These are phyloP conservation scores for Rhamnusium bicolor DNA, from an alignment of 2,888 invertebrate species.

Conservation along the genomic window DNA sequence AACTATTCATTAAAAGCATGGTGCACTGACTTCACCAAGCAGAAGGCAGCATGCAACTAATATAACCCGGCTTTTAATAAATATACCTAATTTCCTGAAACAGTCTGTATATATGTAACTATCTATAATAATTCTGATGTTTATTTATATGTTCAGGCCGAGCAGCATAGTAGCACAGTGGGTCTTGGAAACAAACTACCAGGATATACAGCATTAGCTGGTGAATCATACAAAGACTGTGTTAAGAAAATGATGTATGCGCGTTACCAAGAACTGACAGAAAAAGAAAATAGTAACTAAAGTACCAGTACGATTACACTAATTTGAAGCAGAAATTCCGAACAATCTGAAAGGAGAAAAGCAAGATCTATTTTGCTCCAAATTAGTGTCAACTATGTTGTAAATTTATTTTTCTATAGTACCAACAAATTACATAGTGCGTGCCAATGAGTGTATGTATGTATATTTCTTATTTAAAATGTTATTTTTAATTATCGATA, in stretches of 20 bases:
- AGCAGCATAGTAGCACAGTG: conserved; percentile 76
- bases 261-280: conserved; percentile 86
- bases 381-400: background rate
- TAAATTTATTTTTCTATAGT: conserved; percentile 23
- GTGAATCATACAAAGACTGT: conserved; percentile 90
- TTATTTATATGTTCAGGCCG: conserved; percentile 70
- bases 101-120: no score
- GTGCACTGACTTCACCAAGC: no score
- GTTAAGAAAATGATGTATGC: conserved; percentile 93
- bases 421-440: background rate
- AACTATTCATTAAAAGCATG: no score
- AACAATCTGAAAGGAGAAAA: no score
- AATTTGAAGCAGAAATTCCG: background rate
- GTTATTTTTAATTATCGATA: background rate
- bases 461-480: background rate
- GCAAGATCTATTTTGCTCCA: background rate
- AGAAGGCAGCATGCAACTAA: no score
- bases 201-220: conserved; percentile 84
- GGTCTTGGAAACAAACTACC: conserved; percentile 90
- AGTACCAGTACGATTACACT: background rate
- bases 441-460: conserved; percentile 23
- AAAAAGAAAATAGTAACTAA: conserved; percentile 71
- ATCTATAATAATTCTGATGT: background rate
- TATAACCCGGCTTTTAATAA: no score
- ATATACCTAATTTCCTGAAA: no score